A percentile compares a stretch with the other conserved stretches of the same genome.
Evolutionary conservation across 2,888 invertebrate species (phyloP).

Genomic region (Hipparchia sbordonii): DNA sequence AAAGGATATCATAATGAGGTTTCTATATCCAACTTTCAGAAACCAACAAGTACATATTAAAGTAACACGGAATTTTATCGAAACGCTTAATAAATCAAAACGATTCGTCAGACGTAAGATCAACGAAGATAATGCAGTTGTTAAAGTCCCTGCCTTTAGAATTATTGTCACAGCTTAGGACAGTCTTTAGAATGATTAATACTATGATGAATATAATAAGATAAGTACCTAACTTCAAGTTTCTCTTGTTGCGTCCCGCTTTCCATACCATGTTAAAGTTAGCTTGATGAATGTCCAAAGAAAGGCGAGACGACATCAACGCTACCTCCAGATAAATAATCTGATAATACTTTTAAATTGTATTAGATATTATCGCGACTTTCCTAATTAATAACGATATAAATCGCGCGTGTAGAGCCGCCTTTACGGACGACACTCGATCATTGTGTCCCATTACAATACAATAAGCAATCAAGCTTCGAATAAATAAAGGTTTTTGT

Average conservation of each 20-base stretch:
- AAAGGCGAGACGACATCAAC: slow-evolving; percentile 2
- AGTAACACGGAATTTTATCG: no score
- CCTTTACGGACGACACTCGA: slow-evolving; percentile 42
- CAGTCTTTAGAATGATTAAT: slow-evolving; percentile 5
- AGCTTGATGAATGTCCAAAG: slow-evolving; percentile 11
- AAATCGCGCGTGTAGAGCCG: slow-evolving; percentile 34
- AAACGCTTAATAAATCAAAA: not conserved
- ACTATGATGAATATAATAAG: not conserved
- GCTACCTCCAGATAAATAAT: slow-evolving; percentile 21
- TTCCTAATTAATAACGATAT: slow-evolving; percentile 31
- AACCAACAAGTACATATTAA: no score
- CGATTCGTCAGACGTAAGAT: not conserved
- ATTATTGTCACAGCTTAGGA: slow-evolving; percentile 1
- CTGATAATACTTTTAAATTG: slow-evolving; percentile 19
- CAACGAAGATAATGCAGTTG: not conserved
- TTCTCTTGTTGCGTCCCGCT: slow-evolving; percentile 14
- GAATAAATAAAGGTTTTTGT: slow-evolving; percentile 46
- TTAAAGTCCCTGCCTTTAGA: not conserved
- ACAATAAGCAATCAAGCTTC: slow-evolving; percentile 70
- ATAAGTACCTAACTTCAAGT: slow-evolving; percentile 5
- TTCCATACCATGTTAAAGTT: slow-evolving; percentile 12
- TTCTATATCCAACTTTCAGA: no score
- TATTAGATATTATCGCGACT: slow-evolving; percentile 26
- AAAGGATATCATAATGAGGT: no score
- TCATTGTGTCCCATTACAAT: slow-evolving; percentile 63